A percentile compares a stretch with the other conserved stretches of the same genome.
Evolutionary conservation across 30 jellyfish, hydroid and myxozoan genomes (phyloP).

Genomic region (Nemopilema nomurai): DNA sequence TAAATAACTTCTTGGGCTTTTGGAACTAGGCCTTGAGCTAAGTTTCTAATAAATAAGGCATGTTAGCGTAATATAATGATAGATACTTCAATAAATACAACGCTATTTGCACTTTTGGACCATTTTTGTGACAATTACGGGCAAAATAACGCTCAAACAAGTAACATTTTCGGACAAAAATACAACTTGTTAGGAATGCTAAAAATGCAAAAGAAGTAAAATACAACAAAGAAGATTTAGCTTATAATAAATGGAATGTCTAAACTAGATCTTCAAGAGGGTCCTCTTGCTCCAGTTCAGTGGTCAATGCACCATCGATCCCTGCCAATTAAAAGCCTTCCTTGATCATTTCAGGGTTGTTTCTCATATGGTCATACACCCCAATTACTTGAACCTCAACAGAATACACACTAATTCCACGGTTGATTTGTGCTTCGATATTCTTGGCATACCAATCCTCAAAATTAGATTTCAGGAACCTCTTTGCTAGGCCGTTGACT

Average conservation of each 20-base stretch:
- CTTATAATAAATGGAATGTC: constrained; percentile 5
- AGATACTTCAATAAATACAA: background rate
- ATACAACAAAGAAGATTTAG: constrained; percentile 13
- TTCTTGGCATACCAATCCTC: constrained; percentile 21
- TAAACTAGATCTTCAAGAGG: constrained; percentile 8
- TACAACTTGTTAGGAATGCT: constrained; percentile 6
- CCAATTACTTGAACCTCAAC: constrained; percentile 15
- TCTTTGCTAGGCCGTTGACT: constrained; percentile 39
- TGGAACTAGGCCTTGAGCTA: background rate
- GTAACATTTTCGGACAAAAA: constrained; percentile 16
- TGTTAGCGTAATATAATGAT: background rate
- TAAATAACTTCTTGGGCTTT: background rate
- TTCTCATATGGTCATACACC: constrained; percentile 19
- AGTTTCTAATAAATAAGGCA: background rate
- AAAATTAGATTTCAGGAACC: constrained; percentile 12
- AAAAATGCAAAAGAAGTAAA: background rate
- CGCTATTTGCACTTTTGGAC: constrained; percentile 15
- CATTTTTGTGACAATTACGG: constrained; percentile 8
- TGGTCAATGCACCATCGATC: constrained; percentile 23
- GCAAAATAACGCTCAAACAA: constrained; percentile 5
- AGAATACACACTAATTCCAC: constrained; percentile 32
- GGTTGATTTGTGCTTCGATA: constrained; percentile 32
- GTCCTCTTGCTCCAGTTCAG: constrained; percentile 13
- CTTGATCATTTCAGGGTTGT: constrained; percentile 13
- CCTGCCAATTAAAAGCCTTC: constrained; percentile 33